Evolutionary conservation across 2,797 vertebrate genomes (phyloP).

Genomic region (Zenarchopterus dispar): DNA sequence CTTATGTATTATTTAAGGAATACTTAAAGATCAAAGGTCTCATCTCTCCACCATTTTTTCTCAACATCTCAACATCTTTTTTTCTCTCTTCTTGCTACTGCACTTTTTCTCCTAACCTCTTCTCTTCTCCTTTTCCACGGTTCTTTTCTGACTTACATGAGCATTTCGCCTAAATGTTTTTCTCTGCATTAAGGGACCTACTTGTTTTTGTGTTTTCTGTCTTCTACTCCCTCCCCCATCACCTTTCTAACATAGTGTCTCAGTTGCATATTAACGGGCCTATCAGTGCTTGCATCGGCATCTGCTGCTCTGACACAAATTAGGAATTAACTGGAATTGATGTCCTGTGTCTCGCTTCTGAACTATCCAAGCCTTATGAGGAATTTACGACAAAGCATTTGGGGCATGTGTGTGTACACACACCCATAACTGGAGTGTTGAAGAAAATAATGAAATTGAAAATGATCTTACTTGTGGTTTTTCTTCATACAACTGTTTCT

Average conservation of each 20-base stretch:
- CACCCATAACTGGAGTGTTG: slow-evolving; percentile 4
- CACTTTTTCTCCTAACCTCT: too few relatives aligned
- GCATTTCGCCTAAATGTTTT: not conserved
- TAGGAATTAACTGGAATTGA: slow-evolving; percentile 99
- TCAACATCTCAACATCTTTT: too few relatives aligned
- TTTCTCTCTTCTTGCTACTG: too few relatives aligned
- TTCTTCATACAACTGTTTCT: slow-evolving; percentile 31
- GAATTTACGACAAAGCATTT: slow-evolving; percentile 59
- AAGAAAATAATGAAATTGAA: slow-evolving; percentile 51
- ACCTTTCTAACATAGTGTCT: slow-evolving; percentile 42
- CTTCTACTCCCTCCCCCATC: not conserved
- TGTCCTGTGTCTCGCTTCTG: slow-evolving; percentile 93
- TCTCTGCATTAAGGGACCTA: not conserved
- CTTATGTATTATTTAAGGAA: too few relatives aligned
- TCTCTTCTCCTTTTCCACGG: too few relatives aligned
- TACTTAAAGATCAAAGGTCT: too few relatives aligned
- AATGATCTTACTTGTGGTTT: slow-evolving; percentile 40
- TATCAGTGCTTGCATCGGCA: slow-evolving; percentile 94
- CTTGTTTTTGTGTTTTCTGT: slow-evolving; percentile 5
- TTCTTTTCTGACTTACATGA: too few relatives aligned
- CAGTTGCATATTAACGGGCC: slow-evolving; percentile 92
- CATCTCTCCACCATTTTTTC: too few relatives aligned
- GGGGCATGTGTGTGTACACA: slow-evolving; percentile 5
- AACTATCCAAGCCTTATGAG: slow-evolving; percentile 96
- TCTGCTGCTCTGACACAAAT: slow-evolving; percentile 99